These are phyloP conservation scores for Lasioglossum pauxillum DNA, from an alignment of 2,888 invertebrate species.

Conservation along the genomic window DNA sequence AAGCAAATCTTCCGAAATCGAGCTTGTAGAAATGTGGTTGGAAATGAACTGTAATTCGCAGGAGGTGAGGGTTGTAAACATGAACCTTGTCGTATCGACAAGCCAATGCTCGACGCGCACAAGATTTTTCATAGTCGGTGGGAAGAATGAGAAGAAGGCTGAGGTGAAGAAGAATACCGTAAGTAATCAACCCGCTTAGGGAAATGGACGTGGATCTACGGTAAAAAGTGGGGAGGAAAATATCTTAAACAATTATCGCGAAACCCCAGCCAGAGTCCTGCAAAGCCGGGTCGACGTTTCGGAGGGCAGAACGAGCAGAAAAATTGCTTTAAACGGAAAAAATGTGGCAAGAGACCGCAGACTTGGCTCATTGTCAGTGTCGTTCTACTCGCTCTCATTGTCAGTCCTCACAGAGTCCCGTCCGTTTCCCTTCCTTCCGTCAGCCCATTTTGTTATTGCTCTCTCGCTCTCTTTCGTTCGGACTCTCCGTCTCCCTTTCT, in stretches of 20 bases:
- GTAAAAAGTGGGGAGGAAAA: slow-evolving; percentile 40
- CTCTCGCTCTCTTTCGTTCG: neutral
- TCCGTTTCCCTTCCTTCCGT: slow-evolving; percentile 9
- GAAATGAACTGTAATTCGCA: too few relatives aligned
- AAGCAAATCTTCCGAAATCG: too few relatives aligned
- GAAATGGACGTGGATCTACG: slow-evolving; percentile 53
- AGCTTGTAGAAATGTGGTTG: too few relatives aligned
- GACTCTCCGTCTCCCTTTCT: neutral
- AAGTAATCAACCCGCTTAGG: slow-evolving; percentile 71
- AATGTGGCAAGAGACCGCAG: slow-evolving; percentile 59
- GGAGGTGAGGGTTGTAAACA: too few relatives aligned
- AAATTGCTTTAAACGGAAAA: slow-evolving; percentile 75
- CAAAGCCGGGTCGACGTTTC: slow-evolving; percentile 41
- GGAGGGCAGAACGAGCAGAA: slow-evolving; percentile 61
- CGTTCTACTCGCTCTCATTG: slow-evolving; percentile 35
- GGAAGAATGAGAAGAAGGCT: slow-evolving; percentile 32
- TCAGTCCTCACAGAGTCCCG: slow-evolving; percentile 10
- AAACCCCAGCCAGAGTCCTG: slow-evolving; percentile 38
- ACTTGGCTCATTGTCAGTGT: slow-evolving; percentile 38
- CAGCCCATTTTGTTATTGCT: slow-evolving; percentile 4
- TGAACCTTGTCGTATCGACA: neutral
- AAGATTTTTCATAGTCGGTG: neutral
- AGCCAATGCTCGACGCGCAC: neutral
- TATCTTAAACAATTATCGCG: slow-evolving; percentile 75
- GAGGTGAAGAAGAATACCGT: slow-evolving; percentile 34